Evolutionary conservation across 2,797 vertebrate genomes (phyloP), one percentile per base, ranked within the genome.

Genomic region (Etheostoma perlongum): DNA sequence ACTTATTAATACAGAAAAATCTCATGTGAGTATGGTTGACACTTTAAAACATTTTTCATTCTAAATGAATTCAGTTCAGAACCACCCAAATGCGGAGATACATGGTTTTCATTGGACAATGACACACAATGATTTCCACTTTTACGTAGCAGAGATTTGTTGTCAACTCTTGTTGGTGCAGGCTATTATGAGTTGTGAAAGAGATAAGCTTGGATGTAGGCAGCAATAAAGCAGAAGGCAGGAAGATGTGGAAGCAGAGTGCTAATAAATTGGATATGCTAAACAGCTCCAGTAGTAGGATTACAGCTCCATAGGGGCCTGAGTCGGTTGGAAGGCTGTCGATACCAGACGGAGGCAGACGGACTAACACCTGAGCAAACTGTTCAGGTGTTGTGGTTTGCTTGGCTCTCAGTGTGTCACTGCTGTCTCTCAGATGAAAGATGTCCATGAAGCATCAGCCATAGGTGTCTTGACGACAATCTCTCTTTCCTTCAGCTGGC

Each of bases 321-420:
- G 70, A 75, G 76, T 85, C 82, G 72, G 78, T 76, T 76, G 84
- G 86, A 85, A 85, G 75, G 64, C 83, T 87, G 86, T 85, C 83
- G 71, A 69, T 76, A 88, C 73, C 83, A 88, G 88, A 87, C 78
- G 78, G 82, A 87, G 78, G 84, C 81, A 85, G 79, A 76, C 76
- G 83, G 72, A 72, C 78, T 64, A 79, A 82, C 86, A 87, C 87
- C 79, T 81, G 81, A 89, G 74, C 67, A 82, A 76, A 78, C 74
- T 65, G 67, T 42, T 86, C 70, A 83, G 82, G 82, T 87, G 84
- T 68, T 82, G 60, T 55, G 71, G 63, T 82, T 74, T 81, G 78
- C 82, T 83, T 75, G 61, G 75, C 70, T 88, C 83, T 85, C 70
- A 16, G 58, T 69, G 81, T 82, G 88, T 84, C 75, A 66, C 73